Evolutionary conservation across 2,888 invertebrate species (phyloP).

Genomic region (Prosapia bicincta): DNA sequence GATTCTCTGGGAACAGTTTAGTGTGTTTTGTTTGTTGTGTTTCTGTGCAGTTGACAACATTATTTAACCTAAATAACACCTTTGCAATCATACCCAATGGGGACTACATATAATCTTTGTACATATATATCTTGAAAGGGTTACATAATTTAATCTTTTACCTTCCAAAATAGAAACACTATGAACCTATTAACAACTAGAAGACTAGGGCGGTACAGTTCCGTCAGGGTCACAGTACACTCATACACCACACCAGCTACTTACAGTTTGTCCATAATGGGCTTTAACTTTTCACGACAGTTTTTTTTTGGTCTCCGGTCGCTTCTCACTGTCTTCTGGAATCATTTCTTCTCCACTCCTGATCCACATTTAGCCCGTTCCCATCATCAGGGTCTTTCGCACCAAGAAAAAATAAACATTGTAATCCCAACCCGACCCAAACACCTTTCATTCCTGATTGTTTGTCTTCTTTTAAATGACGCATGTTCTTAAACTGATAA

Average conservation of each 20-base stretch:
- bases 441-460: neutral
- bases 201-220: neutral
- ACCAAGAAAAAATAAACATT: conserved; percentile 32
- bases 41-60: neutral
- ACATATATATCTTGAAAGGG: neutral
- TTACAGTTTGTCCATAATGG: neutral
- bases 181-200: neutral
- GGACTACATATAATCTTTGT: neutral
- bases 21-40: neutral
- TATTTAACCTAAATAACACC: conserved; percentile 1
- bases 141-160: neutral
- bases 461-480: neutral
- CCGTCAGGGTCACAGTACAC: neutral
- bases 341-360: neutral
- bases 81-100: conserved; percentile 1
- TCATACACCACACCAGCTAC: neutral
- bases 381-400: conserved; percentile 36
- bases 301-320: neutral
- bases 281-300: neutral
- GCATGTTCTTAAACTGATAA: neutral
- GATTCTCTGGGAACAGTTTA: neutral
- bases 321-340: neutral
- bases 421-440: conserved; percentile 14
- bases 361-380: conserved; percentile 32
- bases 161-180: neutral